Base-by-base conservation (phyloP, 2,888 invertebrate genomes). In the Rhingia campestris region DNA sequence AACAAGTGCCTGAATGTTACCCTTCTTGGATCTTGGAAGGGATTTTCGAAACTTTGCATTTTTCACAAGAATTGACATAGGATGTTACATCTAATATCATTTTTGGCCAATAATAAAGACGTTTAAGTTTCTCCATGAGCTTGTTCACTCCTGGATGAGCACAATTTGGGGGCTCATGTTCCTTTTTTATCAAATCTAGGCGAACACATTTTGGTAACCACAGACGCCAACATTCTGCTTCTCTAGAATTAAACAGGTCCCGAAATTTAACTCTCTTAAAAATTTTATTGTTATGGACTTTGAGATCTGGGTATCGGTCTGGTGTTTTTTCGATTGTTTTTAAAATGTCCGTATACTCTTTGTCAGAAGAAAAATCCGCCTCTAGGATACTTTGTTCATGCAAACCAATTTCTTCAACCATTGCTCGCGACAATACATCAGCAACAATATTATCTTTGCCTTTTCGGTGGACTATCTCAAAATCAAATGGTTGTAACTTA, bases 401-500 rank as follows among this genome's bases (percentile, higher is more conserved):
- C 9, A 4, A 5, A 32, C 10, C n/a, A n/a, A 51, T 51, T 5
- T 51, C 51, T n/a, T 51, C 51, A 6, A 5, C 10, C n/a, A n/a
- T 6, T 0, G 10, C 22, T 0, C 63, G 4, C 0, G 47, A 63
- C 14, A 63, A n/a, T 1, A 49, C 63, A 39, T 49, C 63, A 3
- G 63, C 47, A 4, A 63, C 49, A 3, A 63, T 47, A 35, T 63
- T 37, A 33, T 33, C 22, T 10, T 14, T 64, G 0, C 39, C 51
- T 0, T 10, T 0, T n/a, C 58, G 5, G 6, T 59, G 43, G 4
- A 30, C 30, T 35, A 59, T 59, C 12, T 59, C 43, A 12, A 59
- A 59, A 43, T 39, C 39, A 3, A 58, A 58, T 5, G 4, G 4
- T 9, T 56, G 56, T 3, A 56, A 10, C 4, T 10, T 39, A 5